Conservation (phyloP, 1,140 invertebrate species). For the Ooceraea biroi region DNA sequence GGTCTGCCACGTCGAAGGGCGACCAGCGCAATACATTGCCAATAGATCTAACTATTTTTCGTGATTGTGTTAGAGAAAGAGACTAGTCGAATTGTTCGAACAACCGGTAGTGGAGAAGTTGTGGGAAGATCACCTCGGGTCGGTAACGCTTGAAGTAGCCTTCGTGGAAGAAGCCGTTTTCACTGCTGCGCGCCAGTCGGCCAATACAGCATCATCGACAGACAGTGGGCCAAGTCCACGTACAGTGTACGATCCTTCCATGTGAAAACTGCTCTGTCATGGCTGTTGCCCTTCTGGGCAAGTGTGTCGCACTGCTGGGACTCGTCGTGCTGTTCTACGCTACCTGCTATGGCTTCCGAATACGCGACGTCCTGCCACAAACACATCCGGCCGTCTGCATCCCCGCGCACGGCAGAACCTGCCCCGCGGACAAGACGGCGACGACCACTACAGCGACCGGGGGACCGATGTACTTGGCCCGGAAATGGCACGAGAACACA, state of each 20-base stretch:
- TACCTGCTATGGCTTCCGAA: conserved; percentile 80
- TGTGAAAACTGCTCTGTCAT: conserved; percentile 80
- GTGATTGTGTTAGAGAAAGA: conserved; percentile 12
- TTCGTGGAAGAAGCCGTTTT: background rate
- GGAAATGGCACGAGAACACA: conserved; percentile 72
- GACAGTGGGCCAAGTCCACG: conserved; percentile 10
- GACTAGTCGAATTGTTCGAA: background rate
- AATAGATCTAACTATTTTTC: conserved; percentile 50
- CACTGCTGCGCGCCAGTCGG: conserved; percentile 4
- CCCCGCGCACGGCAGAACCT: conserved; percentile 69
- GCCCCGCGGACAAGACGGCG: conserved; percentile 65
- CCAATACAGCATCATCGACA: background rate
- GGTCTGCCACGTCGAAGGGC: conserved; percentile 66
- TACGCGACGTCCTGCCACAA: conserved; percentile 77
- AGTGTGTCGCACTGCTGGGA: conserved; percentile 74
- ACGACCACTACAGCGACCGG: conserved; percentile 33
- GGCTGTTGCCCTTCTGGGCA: conserved; percentile 82
- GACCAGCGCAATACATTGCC: conserved; percentile 57
- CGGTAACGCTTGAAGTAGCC: background rate
- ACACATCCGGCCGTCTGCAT: conserved; percentile 67
- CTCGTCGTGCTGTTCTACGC: conserved; percentile 77
- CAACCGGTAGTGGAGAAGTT: background rate
- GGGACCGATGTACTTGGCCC: conserved; percentile 44
- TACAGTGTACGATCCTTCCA: conserved; percentile 64
- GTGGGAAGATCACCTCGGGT: background rate